Conservation (phyloP, 2,888 invertebrate genomes). For the Diarsia rubi region DNA sequence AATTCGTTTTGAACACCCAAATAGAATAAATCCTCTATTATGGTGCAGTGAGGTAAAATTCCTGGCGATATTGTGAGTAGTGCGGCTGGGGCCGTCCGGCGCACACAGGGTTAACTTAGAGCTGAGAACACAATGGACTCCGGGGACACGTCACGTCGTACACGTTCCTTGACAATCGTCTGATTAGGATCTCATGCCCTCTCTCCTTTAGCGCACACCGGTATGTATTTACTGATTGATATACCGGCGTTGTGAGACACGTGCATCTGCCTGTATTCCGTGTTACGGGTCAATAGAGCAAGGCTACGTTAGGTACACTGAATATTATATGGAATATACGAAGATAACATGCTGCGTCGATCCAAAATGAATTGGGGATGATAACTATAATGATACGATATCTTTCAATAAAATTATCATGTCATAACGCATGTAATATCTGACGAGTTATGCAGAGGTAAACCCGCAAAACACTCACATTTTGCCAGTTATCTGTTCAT, state of each 20-base stretch:
- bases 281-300: constrained; percentile 18
- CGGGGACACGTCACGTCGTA: constrained; percentile 70
- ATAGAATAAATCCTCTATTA: constrained; percentile 55
- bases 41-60: constrained; percentile 65
- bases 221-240: constrained; percentile 66
- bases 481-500: neutral
- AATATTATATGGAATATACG: constrained; percentile 9
- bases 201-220: constrained; percentile 60
- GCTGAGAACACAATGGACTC: constrained; percentile 67
- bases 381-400: too few species aligned
- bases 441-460: neutral
- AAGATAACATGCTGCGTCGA: too few species aligned
- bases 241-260: constrained; percentile 45
- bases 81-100: constrained; percentile 50
- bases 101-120: constrained; percentile 56
- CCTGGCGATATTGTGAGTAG: constrained; percentile 60
- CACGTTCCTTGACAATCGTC: constrained; percentile 72
- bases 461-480: too few species aligned
- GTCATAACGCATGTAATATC: neutral
- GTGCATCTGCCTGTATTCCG: constrained; percentile 26
- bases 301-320: neutral
- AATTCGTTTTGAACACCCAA: constrained; percentile 51
- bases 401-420: neutral
- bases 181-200: constrained; percentile 76
- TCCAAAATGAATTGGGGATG: too few species aligned